Evolutionary conservation across 2,888 invertebrate genomes (phyloP), one percentile per base, ranked within the genome.

Genomic region (Chouioia cunea): DNA sequence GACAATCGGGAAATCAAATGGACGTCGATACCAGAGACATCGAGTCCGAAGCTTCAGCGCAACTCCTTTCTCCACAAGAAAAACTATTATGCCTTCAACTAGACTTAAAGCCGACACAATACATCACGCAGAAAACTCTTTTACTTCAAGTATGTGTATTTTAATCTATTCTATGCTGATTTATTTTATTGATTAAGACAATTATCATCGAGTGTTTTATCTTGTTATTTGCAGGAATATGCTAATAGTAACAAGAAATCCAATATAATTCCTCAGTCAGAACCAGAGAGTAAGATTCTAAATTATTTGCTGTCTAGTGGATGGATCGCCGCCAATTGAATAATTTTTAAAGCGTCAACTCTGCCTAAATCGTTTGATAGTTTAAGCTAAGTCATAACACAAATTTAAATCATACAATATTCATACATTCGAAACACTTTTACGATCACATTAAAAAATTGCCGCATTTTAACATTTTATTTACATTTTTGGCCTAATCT

Each of bases 91-190:
- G 85, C 73, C 79, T 85, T 68, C 85, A 85, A 73, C 89, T 96
- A 81, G 93, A 94, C 83, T 88, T 97, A 82, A 91, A 93, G 78
- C 94, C 96, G 75, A 92, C 94, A 70, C 94, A 94, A 85, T 97
- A 96, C 88, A 91, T 95, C 78, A 94, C 95, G 3, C 89, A 96
- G 85, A 97, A 97, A 87, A 93, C 96, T 15, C 90, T 95, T 78
- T 89, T 96, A 74, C 89, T 97, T 70, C 90, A 93, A 82, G 92
- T 92, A 74, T 86, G 75, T 50, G 54, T 47, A 50, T 60, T 46
- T 67, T 15, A 10, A 59, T 36, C 12, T 27, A 48, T 58, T 66
- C 12, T 14, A 18, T 44, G 16, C 16, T 50, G 23, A 16, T 62
- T 4, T 50, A 23, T 15, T 14, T 6, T 23, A 27, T 57, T 18